phyloP scores from a whole-genome alignment of 1,140 invertebrate genomes.

The Sycophila sp. region DNA sequence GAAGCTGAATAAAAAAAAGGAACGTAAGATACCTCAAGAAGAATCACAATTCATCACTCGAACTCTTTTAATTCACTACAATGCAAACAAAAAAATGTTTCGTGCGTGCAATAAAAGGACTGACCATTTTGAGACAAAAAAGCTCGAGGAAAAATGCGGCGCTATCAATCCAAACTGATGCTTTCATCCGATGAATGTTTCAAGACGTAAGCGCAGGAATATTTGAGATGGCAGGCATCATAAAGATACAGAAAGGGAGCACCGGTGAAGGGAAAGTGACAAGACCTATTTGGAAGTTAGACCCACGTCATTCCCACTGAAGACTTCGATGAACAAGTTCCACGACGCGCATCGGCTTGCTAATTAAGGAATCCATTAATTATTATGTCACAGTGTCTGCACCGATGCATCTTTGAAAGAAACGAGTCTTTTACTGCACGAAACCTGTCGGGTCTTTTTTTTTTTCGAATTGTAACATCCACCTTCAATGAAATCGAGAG shows the following conservation, averaged over 20 bases:
- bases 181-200: neutral
- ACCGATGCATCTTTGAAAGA: too few relatives aligned
- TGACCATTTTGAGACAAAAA: too few relatives aligned
- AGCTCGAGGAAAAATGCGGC: neutral
- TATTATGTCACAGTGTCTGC: neutral
- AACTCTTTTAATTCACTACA: neutral
- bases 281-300: neutral
- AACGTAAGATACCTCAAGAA: neutral
- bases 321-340: constrained; percentile 9
- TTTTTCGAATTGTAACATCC: too few relatives aligned
- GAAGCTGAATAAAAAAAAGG: neutral
- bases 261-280: constrained; percentile 5
- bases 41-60: neutral
- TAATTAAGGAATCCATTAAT: constrained; percentile 25
- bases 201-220: neutral
- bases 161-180: neutral
- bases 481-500: neutral
- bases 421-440: neutral
- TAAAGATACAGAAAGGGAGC: neutral
- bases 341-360: neutral
- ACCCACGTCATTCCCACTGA: neutral
- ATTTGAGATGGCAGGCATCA: constrained; percentile 1
- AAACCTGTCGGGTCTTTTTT: too few relatives aligned
- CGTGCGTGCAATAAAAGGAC: neutral
- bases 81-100: neutral